These are phyloP conservation scores for Galagoides demidoff DNA, from an alignment of 2,797 vertebrate species.

Conservation along the genomic window DNA sequence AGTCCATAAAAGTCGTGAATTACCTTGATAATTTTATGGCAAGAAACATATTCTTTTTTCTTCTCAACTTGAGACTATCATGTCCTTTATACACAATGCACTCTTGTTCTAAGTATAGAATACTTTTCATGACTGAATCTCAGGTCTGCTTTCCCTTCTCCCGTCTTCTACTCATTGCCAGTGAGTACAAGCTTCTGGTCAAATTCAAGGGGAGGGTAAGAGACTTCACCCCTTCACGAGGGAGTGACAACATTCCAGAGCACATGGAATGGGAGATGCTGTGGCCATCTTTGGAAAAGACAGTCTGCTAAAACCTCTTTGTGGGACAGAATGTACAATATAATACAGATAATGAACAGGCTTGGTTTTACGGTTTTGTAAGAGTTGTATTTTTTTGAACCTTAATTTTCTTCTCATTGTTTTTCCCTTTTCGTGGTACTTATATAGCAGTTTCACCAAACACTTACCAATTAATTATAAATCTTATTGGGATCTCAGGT, in stretches of 20 bases:
- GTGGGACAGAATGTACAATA: background rate
- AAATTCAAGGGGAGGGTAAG: background rate
- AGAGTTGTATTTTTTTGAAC: background rate
- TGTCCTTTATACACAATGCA: background rate
- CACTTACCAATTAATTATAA: background rate
- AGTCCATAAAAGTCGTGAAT: background rate
- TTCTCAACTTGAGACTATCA: slow-evolving; percentile 32
- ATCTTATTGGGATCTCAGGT: background rate
- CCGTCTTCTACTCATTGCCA: background rate
- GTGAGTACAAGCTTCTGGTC: background rate
- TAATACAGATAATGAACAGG: background rate
- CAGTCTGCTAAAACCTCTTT: background rate
- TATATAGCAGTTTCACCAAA: background rate
- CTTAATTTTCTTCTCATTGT: background rate
- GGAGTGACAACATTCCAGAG: background rate
- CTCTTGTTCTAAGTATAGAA: slow-evolving; percentile 26
- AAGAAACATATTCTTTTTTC: background rate
- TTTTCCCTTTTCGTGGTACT: background rate
- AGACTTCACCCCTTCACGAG: background rate
- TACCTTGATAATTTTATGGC: slow-evolving; percentile 37
- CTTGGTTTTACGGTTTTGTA: background rate
- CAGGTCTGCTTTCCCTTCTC: background rate
- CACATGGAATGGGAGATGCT: background rate
- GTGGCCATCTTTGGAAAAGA: background rate
- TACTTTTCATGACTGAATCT: background rate